phyloP scores from a whole-genome alignment of 2,888 invertebrate genomes.

The Tribolium freemani region DNA sequence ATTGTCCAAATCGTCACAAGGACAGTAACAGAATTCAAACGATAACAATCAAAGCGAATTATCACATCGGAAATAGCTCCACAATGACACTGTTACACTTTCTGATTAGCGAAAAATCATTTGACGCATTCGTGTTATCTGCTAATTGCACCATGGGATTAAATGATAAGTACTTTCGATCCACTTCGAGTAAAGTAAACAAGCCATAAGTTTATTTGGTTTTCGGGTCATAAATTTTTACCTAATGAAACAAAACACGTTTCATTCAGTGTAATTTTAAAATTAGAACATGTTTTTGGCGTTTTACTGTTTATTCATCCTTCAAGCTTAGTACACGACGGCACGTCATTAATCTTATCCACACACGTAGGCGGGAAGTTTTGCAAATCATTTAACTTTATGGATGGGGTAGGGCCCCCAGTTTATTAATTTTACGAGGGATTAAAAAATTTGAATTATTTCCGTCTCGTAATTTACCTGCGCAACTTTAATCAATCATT shows the following conservation, averaged over 20 bases:
- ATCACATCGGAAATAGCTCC: not conserved
- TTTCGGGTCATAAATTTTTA: slow-evolving; percentile 20
- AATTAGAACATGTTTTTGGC: slow-evolving; percentile 3
- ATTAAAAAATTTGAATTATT: not conserved
- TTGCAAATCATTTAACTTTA: slow-evolving; percentile 24
- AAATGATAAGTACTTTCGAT: not conserved
- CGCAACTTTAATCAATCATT: not conserved
- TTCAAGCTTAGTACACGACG: not conserved
- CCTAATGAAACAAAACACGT: slow-evolving; percentile 12
- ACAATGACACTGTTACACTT: not conserved
- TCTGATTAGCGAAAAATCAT: not conserved
- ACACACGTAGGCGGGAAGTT: slow-evolving; percentile 7
- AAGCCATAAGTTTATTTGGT: not conserved
- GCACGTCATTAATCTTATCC: slow-evolving; percentile 18
- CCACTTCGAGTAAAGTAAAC: not conserved
- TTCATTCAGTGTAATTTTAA: slow-evolving; percentile 15
- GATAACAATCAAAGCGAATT: not conserved
- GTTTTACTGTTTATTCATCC: slow-evolving; percentile 2
- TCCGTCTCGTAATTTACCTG: not conserved
- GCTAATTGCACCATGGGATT: not conserved
- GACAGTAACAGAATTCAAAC: not conserved
- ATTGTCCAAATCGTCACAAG: not conserved
- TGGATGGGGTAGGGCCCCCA: not conserved
- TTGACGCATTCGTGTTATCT: not conserved
- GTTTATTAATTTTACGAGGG: not conserved